Evolutionary conservation across 2,888 invertebrate species (phyloP).

Genomic region (Augiades crinisus): DNA sequence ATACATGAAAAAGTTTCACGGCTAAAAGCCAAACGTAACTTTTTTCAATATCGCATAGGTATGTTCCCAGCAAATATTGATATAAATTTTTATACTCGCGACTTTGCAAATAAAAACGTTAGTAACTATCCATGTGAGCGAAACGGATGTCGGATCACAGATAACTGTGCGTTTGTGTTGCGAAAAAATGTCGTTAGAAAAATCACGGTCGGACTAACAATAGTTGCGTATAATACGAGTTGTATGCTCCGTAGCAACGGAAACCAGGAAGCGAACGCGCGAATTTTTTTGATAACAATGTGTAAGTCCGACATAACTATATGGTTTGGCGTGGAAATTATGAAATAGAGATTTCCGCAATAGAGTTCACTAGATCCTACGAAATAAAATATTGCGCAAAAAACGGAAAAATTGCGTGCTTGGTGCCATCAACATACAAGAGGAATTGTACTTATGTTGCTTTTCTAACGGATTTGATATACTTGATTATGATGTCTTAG

Average conservation of each 20-base stretch:
- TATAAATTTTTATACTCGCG: slow-evolving; percentile 15
- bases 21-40: slow-evolving; percentile 2
- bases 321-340: too few relatives aligned
- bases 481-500: too few relatives aligned
- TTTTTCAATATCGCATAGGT: slow-evolving; percentile 11
- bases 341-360: too few relatives aligned
- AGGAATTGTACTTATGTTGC: too few relatives aligned
- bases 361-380: too few relatives aligned
- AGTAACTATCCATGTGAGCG: slow-evolving; percentile 8
- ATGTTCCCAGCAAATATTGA: slow-evolving; percentile 10
- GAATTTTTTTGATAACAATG: too few relatives aligned
- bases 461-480: too few relatives aligned
- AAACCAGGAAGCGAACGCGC: too few relatives aligned
- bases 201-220: slow-evolving; percentile 2
- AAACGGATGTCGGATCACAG: slow-evolving; percentile 16
- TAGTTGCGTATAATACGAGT: neutral
- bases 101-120: slow-evolving; percentile 16
- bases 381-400: too few relatives aligned
- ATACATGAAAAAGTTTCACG: slow-evolving; percentile 7
- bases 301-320: too few relatives aligned
- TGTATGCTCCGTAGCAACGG: neutral
- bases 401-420: too few relatives aligned
- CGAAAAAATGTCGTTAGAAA: slow-evolving; percentile 22
- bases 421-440: too few relatives aligned
- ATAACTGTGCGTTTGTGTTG: slow-evolving; percentile 6